These are phyloP conservation scores for Acanthochromis polyacanthus DNA, from an alignment of 2,113 vertebrate genomes.

Conservation along the genomic window DNA sequence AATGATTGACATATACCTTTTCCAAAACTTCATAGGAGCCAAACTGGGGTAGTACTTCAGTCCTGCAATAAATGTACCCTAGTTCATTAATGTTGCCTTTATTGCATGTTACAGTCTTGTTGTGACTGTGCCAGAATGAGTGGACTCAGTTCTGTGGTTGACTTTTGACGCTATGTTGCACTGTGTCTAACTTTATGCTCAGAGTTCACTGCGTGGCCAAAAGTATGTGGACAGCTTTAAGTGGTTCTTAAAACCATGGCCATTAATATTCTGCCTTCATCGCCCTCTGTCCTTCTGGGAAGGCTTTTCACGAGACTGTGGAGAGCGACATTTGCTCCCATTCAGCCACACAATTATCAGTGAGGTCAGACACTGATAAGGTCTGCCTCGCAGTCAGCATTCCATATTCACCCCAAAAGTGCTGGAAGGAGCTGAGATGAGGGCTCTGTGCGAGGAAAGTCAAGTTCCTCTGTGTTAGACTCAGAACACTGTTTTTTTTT, in stretches of 20 bases:
- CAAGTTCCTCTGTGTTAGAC: slow-evolving; percentile 20
- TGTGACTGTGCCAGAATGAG: neutral
- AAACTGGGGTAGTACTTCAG: neutral
- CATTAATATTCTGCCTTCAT: slow-evolving; percentile 6
- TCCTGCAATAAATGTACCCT: slow-evolving; percentile 11
- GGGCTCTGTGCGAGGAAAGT: neutral
- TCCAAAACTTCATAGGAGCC: neutral
- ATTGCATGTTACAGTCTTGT: neutral
- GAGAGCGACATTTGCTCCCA: slow-evolving; percentile 5
- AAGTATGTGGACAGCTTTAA: neutral
- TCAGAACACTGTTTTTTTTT: neutral
- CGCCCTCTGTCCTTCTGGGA: neutral
- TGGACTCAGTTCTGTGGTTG: neutral
- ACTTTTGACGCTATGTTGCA: neutral
- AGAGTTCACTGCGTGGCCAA: neutral
- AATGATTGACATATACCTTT: slow-evolving; percentile 4
- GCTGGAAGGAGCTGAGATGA: slow-evolving; percentile 1
- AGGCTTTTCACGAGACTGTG: slow-evolving; percentile 17
- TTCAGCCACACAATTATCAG: slow-evolving; percentile 34
- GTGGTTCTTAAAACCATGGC: neutral
- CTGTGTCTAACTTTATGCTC: neutral
- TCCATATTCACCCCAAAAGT: slow-evolving; percentile 20
- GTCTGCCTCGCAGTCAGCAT: slow-evolving; percentile 12
- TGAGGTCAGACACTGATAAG: slow-evolving; percentile 26
- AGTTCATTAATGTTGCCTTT: neutral